These are phyloP conservation scores for Xestia ashworthii DNA, from an alignment of 2,888 invertebrate genomes.

Conservation along the genomic window DNA sequence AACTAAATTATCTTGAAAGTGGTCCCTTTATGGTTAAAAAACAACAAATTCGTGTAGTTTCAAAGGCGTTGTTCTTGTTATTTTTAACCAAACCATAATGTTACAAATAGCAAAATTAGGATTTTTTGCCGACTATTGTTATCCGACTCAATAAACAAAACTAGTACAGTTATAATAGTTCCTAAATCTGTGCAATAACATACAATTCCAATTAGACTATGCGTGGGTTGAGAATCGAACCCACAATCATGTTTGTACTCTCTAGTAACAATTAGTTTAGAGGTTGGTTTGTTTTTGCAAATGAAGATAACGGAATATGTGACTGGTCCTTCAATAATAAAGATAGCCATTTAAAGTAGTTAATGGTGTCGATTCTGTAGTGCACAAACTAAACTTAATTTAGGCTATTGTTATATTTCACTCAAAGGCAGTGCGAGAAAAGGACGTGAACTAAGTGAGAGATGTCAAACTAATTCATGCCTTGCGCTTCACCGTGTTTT, in stretches of 20 bases:
- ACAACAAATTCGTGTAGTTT: background rate
- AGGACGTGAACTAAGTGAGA: too few species aligned
- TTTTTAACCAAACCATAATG: background rate
- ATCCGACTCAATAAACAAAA: slow-evolving; percentile 1
- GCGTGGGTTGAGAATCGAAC: slow-evolving; percentile 45
- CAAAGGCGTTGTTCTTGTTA: background rate
- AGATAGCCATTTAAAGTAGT: background rate
- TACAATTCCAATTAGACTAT: slow-evolving; percentile 40
- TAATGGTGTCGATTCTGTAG: too few species aligned
- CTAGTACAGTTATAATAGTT: slow-evolving; percentile 7
- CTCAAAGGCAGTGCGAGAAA: too few species aligned
- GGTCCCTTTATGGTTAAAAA: background rate
- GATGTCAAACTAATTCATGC: too few species aligned
- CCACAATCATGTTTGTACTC: slow-evolving; percentile 31
- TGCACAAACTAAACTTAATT: too few species aligned
- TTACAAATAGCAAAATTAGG: background rate
- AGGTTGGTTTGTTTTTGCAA: background rate
- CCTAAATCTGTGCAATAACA: slow-evolving; percentile 36
- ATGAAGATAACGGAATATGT: slow-evolving; percentile 4
- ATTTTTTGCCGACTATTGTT: background rate
- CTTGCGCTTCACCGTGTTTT: too few species aligned
- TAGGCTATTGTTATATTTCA: too few species aligned
- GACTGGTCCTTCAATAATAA: background rate
- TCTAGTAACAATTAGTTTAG: slow-evolving; percentile 34
- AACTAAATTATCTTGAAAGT: background rate